Conservation (phyloP, 2,888 invertebrate species). For the Alitta virens region DNA sequence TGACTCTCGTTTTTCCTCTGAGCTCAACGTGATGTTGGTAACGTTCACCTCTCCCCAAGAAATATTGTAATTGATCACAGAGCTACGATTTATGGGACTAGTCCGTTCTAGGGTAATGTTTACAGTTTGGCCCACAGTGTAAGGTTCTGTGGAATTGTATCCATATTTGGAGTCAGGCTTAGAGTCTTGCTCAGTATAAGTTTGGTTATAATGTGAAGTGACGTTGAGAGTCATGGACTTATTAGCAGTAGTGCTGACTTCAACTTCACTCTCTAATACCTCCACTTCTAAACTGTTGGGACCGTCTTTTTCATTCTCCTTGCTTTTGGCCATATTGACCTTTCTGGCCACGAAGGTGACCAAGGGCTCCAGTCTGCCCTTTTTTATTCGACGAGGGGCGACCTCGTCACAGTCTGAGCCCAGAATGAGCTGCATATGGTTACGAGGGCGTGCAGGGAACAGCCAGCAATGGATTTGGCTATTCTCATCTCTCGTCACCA, state of each 20-base stretch:
- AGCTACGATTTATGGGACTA: neutral
- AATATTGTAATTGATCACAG: neutral
- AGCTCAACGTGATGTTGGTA: neutral
- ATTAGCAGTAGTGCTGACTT: neutral
- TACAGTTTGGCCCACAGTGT: no score
- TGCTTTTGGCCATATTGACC: neutral
- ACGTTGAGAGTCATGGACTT: no score
- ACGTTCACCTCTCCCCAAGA: neutral
- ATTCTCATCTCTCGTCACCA: conserved; percentile 14
- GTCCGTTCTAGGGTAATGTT: neutral
- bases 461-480: conserved; percentile 21
- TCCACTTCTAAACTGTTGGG: no score
- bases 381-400: conserved; percentile 12
- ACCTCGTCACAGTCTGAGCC: conserved; percentile 23
- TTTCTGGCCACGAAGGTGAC: conserved; percentile 8
- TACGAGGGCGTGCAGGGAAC: conserved; percentile 15
- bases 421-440: conserved; percentile 21
- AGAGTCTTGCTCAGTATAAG: neutral
- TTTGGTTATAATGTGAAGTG: no score
- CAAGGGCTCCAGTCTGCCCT: conserved; percentile 15
- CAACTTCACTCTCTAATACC: neutral
- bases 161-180: no score
- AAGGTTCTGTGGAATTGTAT: no score
- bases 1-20: neutral
- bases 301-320: no score